phyloP scores from a whole-genome alignment of 2,888 invertebrate species.

The Hirudinaria manillensis region DNA sequence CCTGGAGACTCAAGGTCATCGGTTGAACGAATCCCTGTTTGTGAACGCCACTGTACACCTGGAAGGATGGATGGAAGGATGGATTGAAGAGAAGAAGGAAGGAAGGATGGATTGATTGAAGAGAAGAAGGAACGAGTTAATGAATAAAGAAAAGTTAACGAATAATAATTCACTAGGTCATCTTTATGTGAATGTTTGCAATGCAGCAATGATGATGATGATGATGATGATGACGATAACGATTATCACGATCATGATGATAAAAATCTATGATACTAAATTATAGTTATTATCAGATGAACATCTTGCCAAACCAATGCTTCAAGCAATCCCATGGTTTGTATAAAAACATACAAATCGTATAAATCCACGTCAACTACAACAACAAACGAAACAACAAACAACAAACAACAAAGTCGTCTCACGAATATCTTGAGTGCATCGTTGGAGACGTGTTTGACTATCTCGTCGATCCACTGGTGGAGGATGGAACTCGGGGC shows the following conservation, averaged over 20 bases:
- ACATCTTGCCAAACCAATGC: too few species aligned
- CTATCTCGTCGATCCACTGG: slow-evolving; percentile 69
- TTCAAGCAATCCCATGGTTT: too few species aligned
- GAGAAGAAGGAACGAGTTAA: background rate
- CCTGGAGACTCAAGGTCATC: slow-evolving; percentile 61
- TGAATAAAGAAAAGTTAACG: background rate
- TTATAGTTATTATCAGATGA: too few species aligned
- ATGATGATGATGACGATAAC: background rate
- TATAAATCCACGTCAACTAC: background rate
- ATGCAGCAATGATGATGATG: background rate
- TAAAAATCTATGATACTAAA: too few species aligned
- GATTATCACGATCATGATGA: too few species aligned
- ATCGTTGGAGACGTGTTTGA: slow-evolving; percentile 60
- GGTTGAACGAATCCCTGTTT: slow-evolving; percentile 63
- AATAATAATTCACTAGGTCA: too few species aligned
- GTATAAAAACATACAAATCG: too few species aligned
- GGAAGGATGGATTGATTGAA: too few species aligned
- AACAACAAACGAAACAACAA: background rate
- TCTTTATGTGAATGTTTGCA: too few species aligned
- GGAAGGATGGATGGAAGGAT: background rate
- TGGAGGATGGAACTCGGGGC: slow-evolving; percentile 64
- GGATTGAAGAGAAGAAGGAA: background rate
- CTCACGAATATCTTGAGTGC: slow-evolving; percentile 53
- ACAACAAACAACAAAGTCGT: background rate
- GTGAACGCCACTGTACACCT: slow-evolving; percentile 57